Base-by-base conservation (phyloP, 1,140 invertebrate genomes). In the Antheraea pernyi region DNA sequence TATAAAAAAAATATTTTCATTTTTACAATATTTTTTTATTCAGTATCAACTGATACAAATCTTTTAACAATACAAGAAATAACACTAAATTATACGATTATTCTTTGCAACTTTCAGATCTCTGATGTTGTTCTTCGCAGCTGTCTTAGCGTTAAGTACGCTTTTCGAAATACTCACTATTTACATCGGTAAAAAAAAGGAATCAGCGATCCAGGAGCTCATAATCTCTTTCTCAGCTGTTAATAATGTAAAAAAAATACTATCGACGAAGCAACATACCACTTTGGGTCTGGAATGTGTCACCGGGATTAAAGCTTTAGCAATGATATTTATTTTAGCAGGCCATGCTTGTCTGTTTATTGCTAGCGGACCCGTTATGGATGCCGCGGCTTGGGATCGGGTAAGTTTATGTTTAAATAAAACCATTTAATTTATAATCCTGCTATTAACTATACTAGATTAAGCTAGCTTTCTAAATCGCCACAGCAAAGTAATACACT, bases 301-400 rank as follows among this genome's bases (percentile, higher is more conserved):
- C 61, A 94, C 94, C 64, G 95, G 95, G 8, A 94, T 96, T 19
- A 95, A 94, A 82, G 93, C 94, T 22, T 75, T 95, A 10, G 92
- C 95, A 0, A 96, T 95, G 95, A 69, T 93, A 3, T 93, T 95
- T 53, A 95, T 96, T 62, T 87, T 95, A 0, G 89, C 86, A 22
- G 95, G 95, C 3, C 95, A 96, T 79, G 93, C 94, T 4, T 90
- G 95, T 11, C 84, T 95, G 48, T 95, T 95, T 76, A 91, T 95
- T 60, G 90, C 95, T n/a, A 93, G 93, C 71, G 94, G 95, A 60
- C 95, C 95, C 0, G 89, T 95, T 0, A 88, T 94, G 77, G 95
- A 96, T 80, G 89, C 91, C 11, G 88, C 93, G 68, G 95, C 95
- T 78, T 94, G 93, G 85, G 91, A 94, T 77, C 77, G 94, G 74